These are phyloP conservation scores for Mugil cephalus DNA, from an alignment of 2,113 vertebrate species.

Conservation along the genomic window DNA sequence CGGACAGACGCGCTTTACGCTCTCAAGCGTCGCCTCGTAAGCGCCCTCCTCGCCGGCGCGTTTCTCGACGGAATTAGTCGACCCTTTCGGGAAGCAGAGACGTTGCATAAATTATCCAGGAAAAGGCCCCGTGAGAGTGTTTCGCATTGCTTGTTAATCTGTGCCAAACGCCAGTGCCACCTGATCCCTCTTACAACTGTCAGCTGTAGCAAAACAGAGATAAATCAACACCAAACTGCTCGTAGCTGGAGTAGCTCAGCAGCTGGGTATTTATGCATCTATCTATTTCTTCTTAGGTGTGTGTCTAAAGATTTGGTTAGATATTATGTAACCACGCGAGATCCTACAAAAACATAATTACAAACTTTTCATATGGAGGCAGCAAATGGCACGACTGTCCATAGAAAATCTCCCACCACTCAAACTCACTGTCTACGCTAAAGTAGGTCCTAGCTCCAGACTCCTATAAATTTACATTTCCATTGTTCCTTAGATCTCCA, in stretches of 20 bases:
- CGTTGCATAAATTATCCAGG: background rate
- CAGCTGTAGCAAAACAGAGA: background rate
- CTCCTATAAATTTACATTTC: background rate
- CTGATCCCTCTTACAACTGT: background rate
- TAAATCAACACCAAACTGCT: background rate
- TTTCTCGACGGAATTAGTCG: background rate
- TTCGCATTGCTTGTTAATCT: background rate
- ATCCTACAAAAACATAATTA: background rate
- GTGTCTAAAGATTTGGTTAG: no score
- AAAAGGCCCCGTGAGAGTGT: background rate
- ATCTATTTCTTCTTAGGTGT: no score
- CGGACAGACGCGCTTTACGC: no score
- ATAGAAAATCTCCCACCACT: no score
- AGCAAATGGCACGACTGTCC: no score
- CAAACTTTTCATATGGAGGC: no score
- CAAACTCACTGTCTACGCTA: no score
- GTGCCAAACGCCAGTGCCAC: background rate
- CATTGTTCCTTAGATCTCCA: background rate
- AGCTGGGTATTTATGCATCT: no score
- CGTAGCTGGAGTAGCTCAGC: no score
- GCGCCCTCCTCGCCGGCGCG: no score
- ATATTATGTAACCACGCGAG: background rate
- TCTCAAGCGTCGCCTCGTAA: no score
- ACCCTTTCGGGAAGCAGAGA: background rate
- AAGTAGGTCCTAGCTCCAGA: background rate